Evolutionary conservation across 2,888 invertebrate genomes (phyloP), one percentile per base, ranked within the genome.

Genomic region (Fabriciana adippe): DNA sequence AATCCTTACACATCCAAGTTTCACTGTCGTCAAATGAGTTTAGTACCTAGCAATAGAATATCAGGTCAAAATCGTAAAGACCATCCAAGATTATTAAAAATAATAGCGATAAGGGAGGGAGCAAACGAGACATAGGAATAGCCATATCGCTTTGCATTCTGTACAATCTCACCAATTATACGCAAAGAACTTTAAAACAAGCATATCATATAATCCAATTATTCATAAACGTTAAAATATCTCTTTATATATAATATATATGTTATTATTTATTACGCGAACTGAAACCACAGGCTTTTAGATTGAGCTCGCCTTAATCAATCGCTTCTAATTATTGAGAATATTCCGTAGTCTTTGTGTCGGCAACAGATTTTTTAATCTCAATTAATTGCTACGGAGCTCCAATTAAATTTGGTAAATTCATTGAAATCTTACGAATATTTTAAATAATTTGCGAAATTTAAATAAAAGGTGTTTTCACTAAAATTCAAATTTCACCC

Each of bases 251-350:
- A 26, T 4, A 26, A n/a, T 26, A 26, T 55, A 14, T 26, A 13
- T 21, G 45, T n/a, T 64, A 35, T 57, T 56, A 64, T 57, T 59
- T 57, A 54, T 41, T 31, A 55, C 21, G 61, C 18, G 18, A 15
- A 18, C 45, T n/a, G 31, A 55, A 48, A 16, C 15, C 53, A 45
- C 13, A 53, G 63, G 31, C 48, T 64, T 68, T 64, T 54, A 47
- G 55, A 55, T 51, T 60, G 50, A 18, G 45, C 50, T 45, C 18
- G 50, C 13, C 45, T 59, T 60, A 64, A 68, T 71, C 68, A 71
- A 68, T 71, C 60, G 64, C 47, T 65, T 50, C 55, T 71, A 70
- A 67, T 71, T 70, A 68, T 66, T 71, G 60, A 16, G 64, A 48
- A 51, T 35, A 47, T 47, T 53, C 55, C 57, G 26, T 60, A 64